Percentiles rank a stretch among this genome's conserved stretches.
phyloP scores from a whole-genome alignment of 2,888 invertebrate genomes.

The Trachelus tabidus region DNA sequence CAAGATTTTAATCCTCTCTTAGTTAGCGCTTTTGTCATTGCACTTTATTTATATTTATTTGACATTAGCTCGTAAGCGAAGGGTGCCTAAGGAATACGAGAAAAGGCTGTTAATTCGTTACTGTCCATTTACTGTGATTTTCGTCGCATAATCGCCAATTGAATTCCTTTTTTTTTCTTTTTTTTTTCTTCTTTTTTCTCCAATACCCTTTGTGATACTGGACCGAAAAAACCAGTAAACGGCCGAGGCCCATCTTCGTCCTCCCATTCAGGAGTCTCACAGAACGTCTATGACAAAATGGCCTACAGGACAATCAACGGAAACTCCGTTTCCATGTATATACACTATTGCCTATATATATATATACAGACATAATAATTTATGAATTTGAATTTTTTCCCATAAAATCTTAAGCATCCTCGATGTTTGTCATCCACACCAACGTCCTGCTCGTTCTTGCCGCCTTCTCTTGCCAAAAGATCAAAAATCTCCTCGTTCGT shows the following conservation, averaged over 20 bases:
- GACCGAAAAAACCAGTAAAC: neutral
- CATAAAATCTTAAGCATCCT: neutral
- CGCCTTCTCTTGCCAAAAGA: neutral
- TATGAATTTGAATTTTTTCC: neutral
- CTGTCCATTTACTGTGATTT: slow-evolving; percentile 60
- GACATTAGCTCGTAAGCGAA: slow-evolving; percentile 55
- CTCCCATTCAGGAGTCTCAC: neutral
- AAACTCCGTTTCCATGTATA: neutral
- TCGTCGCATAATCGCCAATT: slow-evolving; percentile 55
- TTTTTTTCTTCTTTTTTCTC: slow-evolving; percentile 30
- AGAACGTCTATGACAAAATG: neutral
- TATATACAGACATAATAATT: neutral
- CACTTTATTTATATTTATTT: slow-evolving; percentile 59
- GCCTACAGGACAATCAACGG: neutral
- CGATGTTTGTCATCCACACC: neutral
- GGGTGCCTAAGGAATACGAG: slow-evolving; percentile 54
- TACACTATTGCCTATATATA: neutral
- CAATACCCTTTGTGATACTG: slow-evolving; percentile 21
- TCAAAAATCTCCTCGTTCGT: neutral
- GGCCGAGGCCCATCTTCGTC: neutral
- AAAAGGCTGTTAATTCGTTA: slow-evolving; percentile 49
- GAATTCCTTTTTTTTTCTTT: slow-evolving; percentile 39
- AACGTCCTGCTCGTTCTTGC: neutral
- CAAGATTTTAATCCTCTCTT: slow-evolving; percentile 1
- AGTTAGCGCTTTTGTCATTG: slow-evolving; percentile 6